These are phyloP conservation scores for Tuta absoluta DNA, from an alignment of 2,888 invertebrate genomes.

Conservation along the genomic window DNA sequence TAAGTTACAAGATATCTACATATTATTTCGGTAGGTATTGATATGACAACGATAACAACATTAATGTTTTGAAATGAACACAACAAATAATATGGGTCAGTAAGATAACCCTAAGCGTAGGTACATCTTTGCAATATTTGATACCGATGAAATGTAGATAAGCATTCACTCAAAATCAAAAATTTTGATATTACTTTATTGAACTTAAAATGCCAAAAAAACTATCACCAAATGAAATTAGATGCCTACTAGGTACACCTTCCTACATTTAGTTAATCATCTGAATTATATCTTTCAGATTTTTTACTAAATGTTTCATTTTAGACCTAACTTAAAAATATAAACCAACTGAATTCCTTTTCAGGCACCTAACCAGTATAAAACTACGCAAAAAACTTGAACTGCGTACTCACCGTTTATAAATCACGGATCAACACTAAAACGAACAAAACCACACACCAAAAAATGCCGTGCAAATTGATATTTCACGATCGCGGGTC, in stretches of 20 bases:
- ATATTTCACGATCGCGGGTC: slow-evolving; percentile 34
- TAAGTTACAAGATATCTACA: too few relatives aligned
- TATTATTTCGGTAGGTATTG: too few relatives aligned
- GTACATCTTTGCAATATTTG: not conserved
- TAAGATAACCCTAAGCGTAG: not conserved
- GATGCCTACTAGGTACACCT: too few relatives aligned
- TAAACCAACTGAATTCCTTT: too few relatives aligned
- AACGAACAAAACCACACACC: slow-evolving; percentile 16
- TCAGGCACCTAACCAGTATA: too few relatives aligned
- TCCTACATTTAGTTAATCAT: too few relatives aligned
- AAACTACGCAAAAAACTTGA: not conserved
- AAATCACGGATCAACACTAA: not conserved
- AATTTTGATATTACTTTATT: not conserved
- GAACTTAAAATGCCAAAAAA: not conserved
- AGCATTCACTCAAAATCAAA: not conserved
- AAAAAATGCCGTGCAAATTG: slow-evolving; percentile 6
- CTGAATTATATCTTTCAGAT: too few relatives aligned
- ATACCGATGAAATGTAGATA: not conserved
- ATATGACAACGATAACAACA: not conserved
- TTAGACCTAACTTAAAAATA: too few relatives aligned
- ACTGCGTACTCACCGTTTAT: slow-evolving; percentile 11
- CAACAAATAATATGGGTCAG: not conserved
- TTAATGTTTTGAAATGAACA: not conserved
- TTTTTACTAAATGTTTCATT: too few relatives aligned
- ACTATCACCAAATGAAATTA: not conserved